phyloP scores from a whole-genome alignment of 2,797 vertebrate species.

The Manis crassicaudata region DNA sequence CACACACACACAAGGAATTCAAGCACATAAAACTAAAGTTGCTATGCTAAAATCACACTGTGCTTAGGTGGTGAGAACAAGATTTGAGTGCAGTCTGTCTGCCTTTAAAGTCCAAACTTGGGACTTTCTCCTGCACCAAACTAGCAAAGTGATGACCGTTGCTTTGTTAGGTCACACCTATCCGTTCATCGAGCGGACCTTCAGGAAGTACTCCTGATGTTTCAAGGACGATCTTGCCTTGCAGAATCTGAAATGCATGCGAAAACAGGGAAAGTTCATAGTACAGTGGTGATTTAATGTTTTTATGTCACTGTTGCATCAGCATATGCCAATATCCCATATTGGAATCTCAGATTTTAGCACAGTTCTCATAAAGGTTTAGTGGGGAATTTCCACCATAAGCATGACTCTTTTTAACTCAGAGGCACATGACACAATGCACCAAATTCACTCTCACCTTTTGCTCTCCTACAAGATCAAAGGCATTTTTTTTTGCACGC shows the following conservation, averaged over 20 bases:
- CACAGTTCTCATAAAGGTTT: not conserved
- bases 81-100: not conserved
- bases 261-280: not conserved
- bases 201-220: not conserved
- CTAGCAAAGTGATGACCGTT: not conserved
- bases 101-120: not conserved
- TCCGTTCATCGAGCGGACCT: not conserved
- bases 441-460: conserved; percentile 8
- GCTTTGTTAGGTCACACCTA: too few species aligned
- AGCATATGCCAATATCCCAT: not conserved
- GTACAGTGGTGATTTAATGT: not conserved
- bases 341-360: not conserved
- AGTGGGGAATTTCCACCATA: not conserved
- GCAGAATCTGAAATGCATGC: not conserved
- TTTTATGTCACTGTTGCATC: not conserved
- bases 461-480: conserved; percentile 9
- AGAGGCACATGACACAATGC: not conserved
- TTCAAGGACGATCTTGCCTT: not conserved
- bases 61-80: not conserved
- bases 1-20: not conserved
- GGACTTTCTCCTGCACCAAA: not conserved
- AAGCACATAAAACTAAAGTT: not conserved
- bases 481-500: conserved; percentile 17
- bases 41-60: not conserved
- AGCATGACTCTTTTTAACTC: not conserved